Evolutionary conservation across 30 jellyfish, hydroid and myxozoan genomes (phyloP).

Genomic region (Phacellophora camtschatica): DNA sequence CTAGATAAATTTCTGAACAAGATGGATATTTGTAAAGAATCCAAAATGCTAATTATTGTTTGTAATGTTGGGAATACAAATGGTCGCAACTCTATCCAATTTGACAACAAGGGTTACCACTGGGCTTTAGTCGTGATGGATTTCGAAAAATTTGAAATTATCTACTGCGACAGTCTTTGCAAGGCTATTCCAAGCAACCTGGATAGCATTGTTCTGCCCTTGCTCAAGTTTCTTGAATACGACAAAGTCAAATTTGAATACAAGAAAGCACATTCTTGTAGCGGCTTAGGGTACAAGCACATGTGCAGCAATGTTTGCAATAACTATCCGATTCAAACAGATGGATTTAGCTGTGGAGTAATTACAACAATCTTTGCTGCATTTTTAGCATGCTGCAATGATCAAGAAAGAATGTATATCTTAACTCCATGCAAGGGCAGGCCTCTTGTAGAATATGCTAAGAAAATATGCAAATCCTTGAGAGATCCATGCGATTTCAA

Average conservation of each 20-base stretch:
- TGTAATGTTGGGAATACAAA: background rate
- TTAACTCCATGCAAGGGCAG: background rate
- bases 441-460: background rate
- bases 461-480: background rate
- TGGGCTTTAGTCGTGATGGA: background rate
- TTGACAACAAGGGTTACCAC: background rate
- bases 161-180: background rate
- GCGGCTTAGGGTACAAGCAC: background rate
- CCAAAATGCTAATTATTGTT: background rate
- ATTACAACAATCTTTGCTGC: background rate
- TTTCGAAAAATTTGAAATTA: background rate
- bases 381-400: background rate
- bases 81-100: background rate
- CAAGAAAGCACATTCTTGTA: background rate
- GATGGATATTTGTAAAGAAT: background rate
- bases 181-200: background rate
- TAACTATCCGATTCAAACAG: background rate
- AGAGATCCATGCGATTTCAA: background rate
- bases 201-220: background rate
- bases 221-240: background rate
- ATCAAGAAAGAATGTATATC: background rate
- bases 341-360: background rate
- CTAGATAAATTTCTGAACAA: background rate
- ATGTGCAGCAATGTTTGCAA: background rate
- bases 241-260: background rate